Conservation (phyloP, 2,113 vertebrate species). For the Acanthisitta chloris region DNA sequence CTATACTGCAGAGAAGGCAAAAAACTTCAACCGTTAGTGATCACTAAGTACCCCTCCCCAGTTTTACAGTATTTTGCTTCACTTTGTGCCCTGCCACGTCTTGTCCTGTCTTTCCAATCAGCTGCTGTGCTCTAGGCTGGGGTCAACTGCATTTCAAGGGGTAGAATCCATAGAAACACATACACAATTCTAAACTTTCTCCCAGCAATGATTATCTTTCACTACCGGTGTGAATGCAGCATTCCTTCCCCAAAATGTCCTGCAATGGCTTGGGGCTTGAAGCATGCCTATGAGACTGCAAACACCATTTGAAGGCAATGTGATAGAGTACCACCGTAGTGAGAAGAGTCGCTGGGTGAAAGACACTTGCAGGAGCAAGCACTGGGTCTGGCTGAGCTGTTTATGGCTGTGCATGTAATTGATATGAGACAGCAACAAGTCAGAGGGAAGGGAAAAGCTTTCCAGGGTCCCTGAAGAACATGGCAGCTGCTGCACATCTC, state of each 20-base stretch:
- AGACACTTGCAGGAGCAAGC: background rate
- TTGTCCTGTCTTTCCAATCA: background rate
- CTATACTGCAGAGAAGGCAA: background rate
- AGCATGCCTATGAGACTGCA: background rate
- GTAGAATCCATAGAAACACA: background rate
- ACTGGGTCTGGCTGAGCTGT: background rate
- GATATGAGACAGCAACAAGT: constrained; percentile 4
- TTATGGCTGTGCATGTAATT: background rate
- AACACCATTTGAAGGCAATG: background rate
- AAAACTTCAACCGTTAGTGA: background rate
- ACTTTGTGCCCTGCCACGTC: background rate
- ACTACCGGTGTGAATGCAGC: background rate
- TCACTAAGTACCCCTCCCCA: background rate
- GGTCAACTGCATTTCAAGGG: background rate
- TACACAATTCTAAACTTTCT: background rate
- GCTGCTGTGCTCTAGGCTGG: background rate
- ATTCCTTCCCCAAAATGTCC: background rate
- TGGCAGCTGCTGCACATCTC: background rate
- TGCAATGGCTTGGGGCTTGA: background rate
- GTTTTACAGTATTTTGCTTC: background rate
- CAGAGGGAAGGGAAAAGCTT: background rate
- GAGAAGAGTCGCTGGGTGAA: background rate
- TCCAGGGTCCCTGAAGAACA: background rate
- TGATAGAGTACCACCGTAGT: no score
- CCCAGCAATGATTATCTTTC: background rate